Evolutionary conservation across 2,888 invertebrate genomes (phyloP), one percentile per base, ranked within the genome.

Genomic region (Drosophila emarginata): DNA sequence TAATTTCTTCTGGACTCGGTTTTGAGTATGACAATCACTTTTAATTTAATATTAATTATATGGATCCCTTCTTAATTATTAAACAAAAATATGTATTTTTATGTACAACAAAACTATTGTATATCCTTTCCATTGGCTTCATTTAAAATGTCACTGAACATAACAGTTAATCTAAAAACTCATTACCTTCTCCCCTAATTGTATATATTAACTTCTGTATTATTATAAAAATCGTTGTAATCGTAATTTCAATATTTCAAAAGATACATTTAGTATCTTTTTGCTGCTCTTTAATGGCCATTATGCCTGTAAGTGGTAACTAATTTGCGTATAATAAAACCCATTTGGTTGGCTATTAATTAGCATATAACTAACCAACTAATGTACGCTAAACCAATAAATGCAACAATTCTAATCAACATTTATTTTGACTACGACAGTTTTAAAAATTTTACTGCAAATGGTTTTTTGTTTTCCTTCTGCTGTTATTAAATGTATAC

Each of bases 341-440:
- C 72, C 64, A 79, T 82, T 78, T 66, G 23, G 32, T 21, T 61
- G 60, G 26, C 54, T 61, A 78, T 82, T 78, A 80, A 73, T 80
- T 76, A 69, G 54, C 54, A 12, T 36, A 54, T 54, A 54, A 54
- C 15, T 54, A 18, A n/a, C 36, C 54, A 54, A 36, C 45, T 45
- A 45, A 45, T 45, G 45, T 4, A 14, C 4, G 1, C 11, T 21
- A 2, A 4, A 21, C 45, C 45, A 21, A 45, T 45, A 45, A 45
- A 45, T 12, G 45, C 18, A 21, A 45, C 45, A 45, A 21, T 11
- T 45, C 4, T 2, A 18, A 45, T 21, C 11, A 45, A 45, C 45
- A 45, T 21, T 21, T 12, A 45, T 45, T 45, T 21, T 4, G 18
- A 45, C 9, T 21, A 4, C 18, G 12, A 4, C 11, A 45, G 21